These are phyloP conservation scores for Trinorchestia longiramus DNA, from an alignment of 1,140 invertebrate species.

Conservation along the genomic window DNA sequence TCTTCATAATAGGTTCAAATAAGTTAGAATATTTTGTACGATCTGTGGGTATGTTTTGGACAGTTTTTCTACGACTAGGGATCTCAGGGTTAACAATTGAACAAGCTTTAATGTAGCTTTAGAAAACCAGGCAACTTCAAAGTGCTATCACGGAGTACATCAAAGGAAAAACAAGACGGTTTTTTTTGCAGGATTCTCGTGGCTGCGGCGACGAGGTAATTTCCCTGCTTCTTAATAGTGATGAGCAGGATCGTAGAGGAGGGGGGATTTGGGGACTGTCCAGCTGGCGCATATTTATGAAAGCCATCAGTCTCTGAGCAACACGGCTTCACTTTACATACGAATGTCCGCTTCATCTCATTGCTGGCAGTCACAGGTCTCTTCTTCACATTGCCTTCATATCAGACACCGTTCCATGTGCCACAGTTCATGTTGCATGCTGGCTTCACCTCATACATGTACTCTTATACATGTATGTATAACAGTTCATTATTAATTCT, in stretches of 20 bases:
- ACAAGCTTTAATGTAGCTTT: neutral
- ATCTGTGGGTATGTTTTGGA: neutral
- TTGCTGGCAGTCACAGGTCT: neutral
- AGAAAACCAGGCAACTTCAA: neutral
- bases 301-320: conserved; percentile 36
- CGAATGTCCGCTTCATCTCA: neutral
- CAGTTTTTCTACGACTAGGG: neutral
- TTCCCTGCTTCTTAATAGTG: conserved; percentile 39
- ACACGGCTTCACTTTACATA: neutral
- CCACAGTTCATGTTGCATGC: neutral
- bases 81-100: conserved; percentile 14
- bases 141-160: neutral
- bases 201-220: conserved; percentile 38
- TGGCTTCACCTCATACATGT: neutral
- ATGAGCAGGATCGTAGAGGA: neutral
- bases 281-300: conserved; percentile 44
- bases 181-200: conserved; percentile 30
- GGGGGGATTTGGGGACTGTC: neutral
- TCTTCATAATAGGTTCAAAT: neutral
- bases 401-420: neutral
- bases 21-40: neutral
- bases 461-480: no score
- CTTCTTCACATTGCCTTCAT: neutral
- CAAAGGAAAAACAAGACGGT: conserved; percentile 2
- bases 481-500: neutral